Evolutionary conservation across 2,797 vertebrate species (phyloP), one percentile per base, ranked within the genome.

Genomic region (Urosaurus nigricauda): DNA sequence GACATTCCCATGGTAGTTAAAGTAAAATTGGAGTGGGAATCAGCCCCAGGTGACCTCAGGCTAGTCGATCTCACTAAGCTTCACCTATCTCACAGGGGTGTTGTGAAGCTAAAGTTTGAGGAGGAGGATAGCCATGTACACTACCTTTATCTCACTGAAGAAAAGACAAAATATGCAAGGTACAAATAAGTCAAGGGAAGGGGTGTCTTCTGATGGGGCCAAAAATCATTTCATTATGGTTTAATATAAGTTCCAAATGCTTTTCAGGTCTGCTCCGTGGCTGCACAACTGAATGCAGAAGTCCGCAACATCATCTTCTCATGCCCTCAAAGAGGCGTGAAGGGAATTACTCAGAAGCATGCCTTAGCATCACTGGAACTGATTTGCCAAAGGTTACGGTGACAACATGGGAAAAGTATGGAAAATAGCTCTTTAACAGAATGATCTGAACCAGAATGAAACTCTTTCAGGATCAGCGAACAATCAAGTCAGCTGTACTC

Each of bases 401-500:
- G 53, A 47, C 85, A 91, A 90, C 35, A 91, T 89, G 29, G 9
- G 86, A 89, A 63, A 74, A 85, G 88, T 51, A 89, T 37, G 40
- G 8, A 14, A 47, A n/a, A 21, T 9, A 12, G 74, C 0, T n/a
- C 85, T 82, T 70, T 87, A 84, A 90, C 78, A 51, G 21, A 43
- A 88, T 1, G 14, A 2, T 37, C 81, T 26, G 12, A 75, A 82
- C 77, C 74, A 53, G 35, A 7, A 78, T 5, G 40, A 37, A 51
- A 87, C 63, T 79, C 5, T 58, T 86, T 79, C 29, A 86, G 73
- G 70, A 53, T 80, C 70, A 2, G 1, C 0, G 4, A 56, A 47
- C 87, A 63, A 79, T 71, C 26, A 21, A 79, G 53, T 35, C 83
- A 88, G 13, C 91, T 94, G 70, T 87, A 90, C 90, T 51, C 82